These are phyloP conservation scores for Ophion ventricosus DNA, from an alignment of 2,888 invertebrate species.

Conservation along the genomic window DNA sequence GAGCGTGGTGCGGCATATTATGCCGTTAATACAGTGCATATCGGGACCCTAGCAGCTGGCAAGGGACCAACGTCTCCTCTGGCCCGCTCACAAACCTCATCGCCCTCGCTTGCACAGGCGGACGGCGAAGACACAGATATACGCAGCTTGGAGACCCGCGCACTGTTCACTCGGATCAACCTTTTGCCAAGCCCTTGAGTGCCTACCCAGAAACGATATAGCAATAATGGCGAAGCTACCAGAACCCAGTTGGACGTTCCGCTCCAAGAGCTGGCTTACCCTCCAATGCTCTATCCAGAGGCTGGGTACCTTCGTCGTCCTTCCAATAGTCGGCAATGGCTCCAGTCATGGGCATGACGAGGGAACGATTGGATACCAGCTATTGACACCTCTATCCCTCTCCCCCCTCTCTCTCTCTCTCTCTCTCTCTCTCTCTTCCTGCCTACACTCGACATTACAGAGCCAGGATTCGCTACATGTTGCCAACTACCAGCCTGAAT, in stretches of 20 bases:
- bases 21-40: constrained; percentile 80
- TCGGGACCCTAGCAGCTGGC: constrained; percentile 78
- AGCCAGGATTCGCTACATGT: background rate
- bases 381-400: constrained; percentile 13
- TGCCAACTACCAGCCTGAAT: constrained; percentile 45
- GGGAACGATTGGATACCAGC: background rate
- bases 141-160: background rate
- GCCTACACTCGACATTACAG: background rate
- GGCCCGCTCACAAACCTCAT: constrained; percentile 30
- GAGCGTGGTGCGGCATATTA: constrained; percentile 79
- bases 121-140: constrained; percentile 14
- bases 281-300: background rate
- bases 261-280: constrained; percentile 19
- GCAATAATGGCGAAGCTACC: constrained; percentile 35
- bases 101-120: background rate
- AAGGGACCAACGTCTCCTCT: constrained; percentile 71
- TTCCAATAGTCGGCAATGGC: background rate
- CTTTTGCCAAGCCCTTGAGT: constrained; percentile 43
- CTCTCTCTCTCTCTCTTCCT: background rate
- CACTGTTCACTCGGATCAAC: constrained; percentile 38
- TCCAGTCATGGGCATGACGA: background rate
- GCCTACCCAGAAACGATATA: constrained; percentile 37
- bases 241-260: constrained; percentile 11
- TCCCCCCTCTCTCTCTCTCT: too few relatives aligned
- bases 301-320: background rate